Conservation (phyloP, 2,888 invertebrate genomes). For the Metacarcinus magister region DNA sequence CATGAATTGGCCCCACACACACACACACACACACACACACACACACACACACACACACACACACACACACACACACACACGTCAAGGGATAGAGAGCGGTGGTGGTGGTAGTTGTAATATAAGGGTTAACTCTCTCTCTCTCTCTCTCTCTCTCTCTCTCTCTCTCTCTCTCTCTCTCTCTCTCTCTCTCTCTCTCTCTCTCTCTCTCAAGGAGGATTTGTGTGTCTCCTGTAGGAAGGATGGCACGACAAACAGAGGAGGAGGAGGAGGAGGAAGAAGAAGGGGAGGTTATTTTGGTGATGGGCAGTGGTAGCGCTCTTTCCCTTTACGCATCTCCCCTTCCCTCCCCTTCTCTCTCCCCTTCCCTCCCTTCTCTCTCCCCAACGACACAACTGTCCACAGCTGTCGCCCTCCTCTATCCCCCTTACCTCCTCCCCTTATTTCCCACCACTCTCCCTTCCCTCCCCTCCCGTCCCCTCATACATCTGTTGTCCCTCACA, state of each 20-base stretch:
- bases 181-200: slow-evolving; percentile 30
- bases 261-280: not conserved
- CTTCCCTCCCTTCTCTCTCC: not conserved
- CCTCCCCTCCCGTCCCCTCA: not conserved
- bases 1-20: no score
- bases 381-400: not conserved
- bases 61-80: no score
- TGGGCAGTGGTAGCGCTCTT: slow-evolving; percentile 34
- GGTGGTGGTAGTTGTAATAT: not conserved
- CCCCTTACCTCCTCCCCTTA: not conserved
- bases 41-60: no score
- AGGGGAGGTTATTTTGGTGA: slow-evolving; percentile 7
- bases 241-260: not conserved
- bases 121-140: no score
- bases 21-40: no score
- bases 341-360: no score
- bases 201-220: not conserved
- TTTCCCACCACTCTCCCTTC: not conserved
- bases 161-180: slow-evolving; percentile 26
- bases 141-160: not conserved
- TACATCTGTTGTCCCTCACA: not conserved
- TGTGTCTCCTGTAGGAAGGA: not conserved
- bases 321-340: not conserved
- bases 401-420: not conserved
- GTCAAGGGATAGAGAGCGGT: not conserved